These are phyloP conservation scores for Pantherophis guttatus DNA, from an alignment of 2,113 vertebrate species.

Conservation along the genomic window DNA sequence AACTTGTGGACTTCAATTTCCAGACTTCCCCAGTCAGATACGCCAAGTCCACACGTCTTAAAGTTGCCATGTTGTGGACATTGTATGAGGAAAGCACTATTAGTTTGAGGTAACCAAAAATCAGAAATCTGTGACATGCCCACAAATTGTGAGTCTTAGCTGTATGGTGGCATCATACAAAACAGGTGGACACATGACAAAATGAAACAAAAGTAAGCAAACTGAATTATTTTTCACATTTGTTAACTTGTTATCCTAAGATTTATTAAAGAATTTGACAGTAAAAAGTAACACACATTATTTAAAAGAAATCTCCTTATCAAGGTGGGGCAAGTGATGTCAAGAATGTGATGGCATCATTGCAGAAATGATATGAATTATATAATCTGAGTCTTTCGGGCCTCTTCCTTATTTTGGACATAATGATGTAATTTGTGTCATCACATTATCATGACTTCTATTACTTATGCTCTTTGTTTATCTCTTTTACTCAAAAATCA, in stretches of 20 bases:
- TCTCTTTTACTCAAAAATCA: not conserved
- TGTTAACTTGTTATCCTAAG: not conserved
- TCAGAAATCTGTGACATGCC: not conserved
- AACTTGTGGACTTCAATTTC: no score
- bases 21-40: no score
- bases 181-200: not conserved
- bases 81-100: not conserved
- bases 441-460: not conserved
- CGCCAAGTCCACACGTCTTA: no score
- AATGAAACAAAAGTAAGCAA: not conserved
- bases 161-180: not conserved
- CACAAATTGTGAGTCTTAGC: not conserved
- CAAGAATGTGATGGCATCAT: not conserved
- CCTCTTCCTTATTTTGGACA: not conserved
- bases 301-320: not conserved
- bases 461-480: not conserved
- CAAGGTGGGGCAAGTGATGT: not conserved
- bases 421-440: not conserved
- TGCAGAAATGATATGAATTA: not conserved
- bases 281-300: not conserved
- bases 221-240: not conserved
- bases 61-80: no score
- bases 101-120: not conserved
- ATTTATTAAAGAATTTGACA: not conserved
- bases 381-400: not conserved